A percentile compares a stretch with the other conserved stretches of the same genome.
These are phyloP conservation scores for Drosophila peninsularis DNA, from an alignment of 2,888 invertebrate genomes.

Conservation along the genomic window DNA sequence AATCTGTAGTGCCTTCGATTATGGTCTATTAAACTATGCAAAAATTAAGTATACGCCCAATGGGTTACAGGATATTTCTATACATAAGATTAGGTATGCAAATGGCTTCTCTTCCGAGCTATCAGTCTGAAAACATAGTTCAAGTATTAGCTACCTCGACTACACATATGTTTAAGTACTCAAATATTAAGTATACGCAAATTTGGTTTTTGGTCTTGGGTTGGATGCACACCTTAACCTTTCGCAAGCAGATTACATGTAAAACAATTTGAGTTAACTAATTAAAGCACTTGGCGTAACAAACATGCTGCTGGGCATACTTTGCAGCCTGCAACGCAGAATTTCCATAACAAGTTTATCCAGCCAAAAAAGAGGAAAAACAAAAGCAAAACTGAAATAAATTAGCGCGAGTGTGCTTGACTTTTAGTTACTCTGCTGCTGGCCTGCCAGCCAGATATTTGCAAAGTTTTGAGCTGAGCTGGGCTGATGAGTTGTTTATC, in stretches of 20 bases:
- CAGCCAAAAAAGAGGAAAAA: background rate
- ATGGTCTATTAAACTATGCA: no score
- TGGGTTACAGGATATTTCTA: no score
- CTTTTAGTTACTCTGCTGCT: slow-evolving; percentile 3
- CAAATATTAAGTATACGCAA: background rate
- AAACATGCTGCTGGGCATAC: background rate
- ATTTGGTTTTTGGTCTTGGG: background rate
- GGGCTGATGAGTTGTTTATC: background rate
- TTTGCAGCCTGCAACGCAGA: background rate
- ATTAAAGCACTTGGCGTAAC: background rate
- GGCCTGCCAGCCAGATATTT: background rate
- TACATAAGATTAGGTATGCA: no score
- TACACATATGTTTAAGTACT: background rate
- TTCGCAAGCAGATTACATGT: background rate
- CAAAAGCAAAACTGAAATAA: slow-evolving; percentile 19
- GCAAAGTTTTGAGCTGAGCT: background rate
- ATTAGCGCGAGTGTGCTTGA: slow-evolving; percentile 20
- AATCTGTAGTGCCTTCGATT: no score
- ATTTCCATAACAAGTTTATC: slow-evolving; percentile 13
- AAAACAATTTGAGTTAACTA: background rate
- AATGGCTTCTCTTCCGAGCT: no score
- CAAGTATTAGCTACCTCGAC: no score
- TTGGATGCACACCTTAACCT: background rate
- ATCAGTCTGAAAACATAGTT: no score
- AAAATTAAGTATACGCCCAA: no score